These are phyloP conservation scores for Eupithecia tripunctaria DNA, from an alignment of 2,888 invertebrate genomes.

Conservation along the genomic window DNA sequence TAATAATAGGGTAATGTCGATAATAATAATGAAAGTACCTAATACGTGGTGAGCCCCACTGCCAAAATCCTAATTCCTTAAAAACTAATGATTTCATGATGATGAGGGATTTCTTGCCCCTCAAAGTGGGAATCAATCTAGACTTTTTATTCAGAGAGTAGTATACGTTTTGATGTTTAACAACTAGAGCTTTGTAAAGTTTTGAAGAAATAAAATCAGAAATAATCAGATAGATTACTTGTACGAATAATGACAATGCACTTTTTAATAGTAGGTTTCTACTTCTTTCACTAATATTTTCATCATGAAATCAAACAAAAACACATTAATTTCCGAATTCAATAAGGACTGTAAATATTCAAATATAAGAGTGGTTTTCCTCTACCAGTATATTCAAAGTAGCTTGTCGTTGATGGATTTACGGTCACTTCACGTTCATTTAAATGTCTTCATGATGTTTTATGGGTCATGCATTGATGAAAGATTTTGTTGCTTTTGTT, in stretches of 20 bases:
- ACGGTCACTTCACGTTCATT: constrained; percentile 28
- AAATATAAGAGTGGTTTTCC: constrained; percentile 4
- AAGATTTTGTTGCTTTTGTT: constrained; percentile 24
- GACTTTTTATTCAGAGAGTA: neutral
- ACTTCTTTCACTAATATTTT: neutral
- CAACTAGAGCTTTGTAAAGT: neutral
- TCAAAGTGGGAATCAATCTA: neutral
- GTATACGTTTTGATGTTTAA: neutral
- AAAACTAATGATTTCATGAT: neutral
- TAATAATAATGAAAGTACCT: too few relatives aligned
- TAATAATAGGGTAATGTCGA: neutral
- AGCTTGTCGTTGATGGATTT: constrained; percentile 35
- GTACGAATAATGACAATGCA: neutral
- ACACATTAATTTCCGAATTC: neutral
- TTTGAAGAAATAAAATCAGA: neutral
- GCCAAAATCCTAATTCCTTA: too few relatives aligned
- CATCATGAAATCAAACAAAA: neutral
- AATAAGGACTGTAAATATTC: neutral
- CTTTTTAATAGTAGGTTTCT: too few relatives aligned
- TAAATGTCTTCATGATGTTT: constrained; percentile 38
- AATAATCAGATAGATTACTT: neutral
- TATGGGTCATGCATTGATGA: constrained; percentile 36
- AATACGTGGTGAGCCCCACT: neutral
- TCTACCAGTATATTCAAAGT: constrained; percentile 19
- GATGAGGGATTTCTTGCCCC: too few relatives aligned